phyloP scores from a whole-genome alignment of 30 jellyfish, hydroid and myxozoan species.

The Aurelia coerulea region DNA sequence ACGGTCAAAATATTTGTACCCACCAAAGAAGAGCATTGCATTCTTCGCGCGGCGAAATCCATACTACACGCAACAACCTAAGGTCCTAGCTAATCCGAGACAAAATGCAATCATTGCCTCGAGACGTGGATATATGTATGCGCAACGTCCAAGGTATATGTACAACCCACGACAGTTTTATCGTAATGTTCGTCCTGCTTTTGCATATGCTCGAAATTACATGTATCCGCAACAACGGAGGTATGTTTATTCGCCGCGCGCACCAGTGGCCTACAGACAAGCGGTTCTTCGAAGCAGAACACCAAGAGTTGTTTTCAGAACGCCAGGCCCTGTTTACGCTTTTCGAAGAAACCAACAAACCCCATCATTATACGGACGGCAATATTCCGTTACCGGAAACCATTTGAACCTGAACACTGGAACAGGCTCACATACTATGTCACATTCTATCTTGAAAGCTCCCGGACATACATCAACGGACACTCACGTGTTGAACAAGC shows the following conservation, averaged over 20 bases:
- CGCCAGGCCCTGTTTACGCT: background rate
- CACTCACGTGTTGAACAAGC: conserved; percentile 58
- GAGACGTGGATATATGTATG: background rate
- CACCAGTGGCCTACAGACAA: conserved; percentile 35
- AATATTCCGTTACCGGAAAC: conserved; percentile 46
- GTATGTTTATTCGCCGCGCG: conserved; percentile 9
- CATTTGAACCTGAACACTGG: conserved; percentile 58
- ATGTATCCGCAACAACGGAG: conserved; percentile 10
- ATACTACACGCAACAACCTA: conserved; percentile 12
- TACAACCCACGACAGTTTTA: background rate
- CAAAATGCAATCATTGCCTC: conserved; percentile 5
- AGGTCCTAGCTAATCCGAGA: conserved; percentile 12
- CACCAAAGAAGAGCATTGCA: conserved; percentile 8
- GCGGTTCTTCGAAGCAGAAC: conserved; percentile 32
- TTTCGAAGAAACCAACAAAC: conserved; percentile 13
- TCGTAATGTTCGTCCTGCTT: conserved; percentile 3
- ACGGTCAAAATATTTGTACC: background rate
- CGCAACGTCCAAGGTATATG: conserved; percentile 8
- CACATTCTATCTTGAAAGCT: conserved; percentile 48
- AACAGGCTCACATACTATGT: conserved; percentile 50
- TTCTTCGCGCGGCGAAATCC: conserved; percentile 44
- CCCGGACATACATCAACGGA: conserved; percentile 71
- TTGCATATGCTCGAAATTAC: background rate
- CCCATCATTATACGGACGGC: conserved; percentile 34
- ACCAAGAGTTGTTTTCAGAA: background rate